phyloP scores from a whole-genome alignment of 2,888 invertebrate species.

The Hipparchia semele region DNA sequence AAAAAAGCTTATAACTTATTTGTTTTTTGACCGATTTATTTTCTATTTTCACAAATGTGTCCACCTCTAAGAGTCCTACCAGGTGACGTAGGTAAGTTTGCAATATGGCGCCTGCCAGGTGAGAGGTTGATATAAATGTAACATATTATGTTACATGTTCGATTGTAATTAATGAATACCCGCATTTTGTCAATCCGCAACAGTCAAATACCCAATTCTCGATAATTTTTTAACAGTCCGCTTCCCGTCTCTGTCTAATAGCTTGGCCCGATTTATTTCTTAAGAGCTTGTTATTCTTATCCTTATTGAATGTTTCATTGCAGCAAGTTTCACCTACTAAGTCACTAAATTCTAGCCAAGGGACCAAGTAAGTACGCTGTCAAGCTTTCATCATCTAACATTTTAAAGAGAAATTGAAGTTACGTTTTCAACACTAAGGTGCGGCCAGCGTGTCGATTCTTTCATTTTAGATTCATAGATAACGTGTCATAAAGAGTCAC shows the following conservation, averaged over 20 bases:
- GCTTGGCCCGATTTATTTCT: slow-evolving; percentile 57
- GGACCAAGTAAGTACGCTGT: slow-evolving; percentile 72
- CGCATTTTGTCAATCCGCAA: no score
- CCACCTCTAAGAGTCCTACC: no score
- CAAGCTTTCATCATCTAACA: slow-evolving; percentile 33
- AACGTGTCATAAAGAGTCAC: no score
- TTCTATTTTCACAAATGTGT: no score
- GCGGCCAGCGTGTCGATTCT: not conserved
- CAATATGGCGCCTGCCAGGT: no score
- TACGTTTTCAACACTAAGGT: not conserved
- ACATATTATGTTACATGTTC: no score
- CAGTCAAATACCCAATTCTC: slow-evolving; percentile 7
- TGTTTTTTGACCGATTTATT: no score
- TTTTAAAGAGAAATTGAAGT: slow-evolving; percentile 28
- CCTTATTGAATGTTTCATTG: slow-evolving; percentile 76
- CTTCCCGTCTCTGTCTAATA: slow-evolving; percentile 44
- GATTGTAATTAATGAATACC: no score
- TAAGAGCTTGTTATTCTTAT: slow-evolving; percentile 70
- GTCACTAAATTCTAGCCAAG: slow-evolving; percentile 78
- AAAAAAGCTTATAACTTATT: no score
- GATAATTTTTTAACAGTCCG: slow-evolving; percentile 38
- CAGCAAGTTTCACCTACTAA: slow-evolving; percentile 82
- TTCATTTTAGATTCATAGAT: no score
- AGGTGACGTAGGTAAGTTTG: no score
- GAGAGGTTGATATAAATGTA: no score